Evolutionary conservation across 2,888 invertebrate genomes (phyloP), one percentile per base, ranked within the genome.

Genomic region (Buathra laborator): DNA sequence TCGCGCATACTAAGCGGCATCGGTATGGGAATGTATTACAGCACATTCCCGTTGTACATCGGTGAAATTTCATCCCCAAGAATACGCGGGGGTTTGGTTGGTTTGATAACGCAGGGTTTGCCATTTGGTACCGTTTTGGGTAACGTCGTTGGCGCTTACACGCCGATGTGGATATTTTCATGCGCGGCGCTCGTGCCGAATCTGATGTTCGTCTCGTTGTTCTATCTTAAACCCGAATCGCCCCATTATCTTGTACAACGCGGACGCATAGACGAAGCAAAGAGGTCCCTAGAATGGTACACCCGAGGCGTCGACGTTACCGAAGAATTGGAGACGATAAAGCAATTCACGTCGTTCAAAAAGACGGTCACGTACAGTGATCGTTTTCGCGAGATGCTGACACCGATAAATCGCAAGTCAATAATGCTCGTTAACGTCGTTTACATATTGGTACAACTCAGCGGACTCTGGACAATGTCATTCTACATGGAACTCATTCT

Each of bases 401-500:
- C 43, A 6, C 86, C 86, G 24, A 51, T 77, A 6, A 87, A 87
- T 53, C 76, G 84, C 1, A 87, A 81, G 43, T 86, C 87, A 0
- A 43, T 88, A 10, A 74, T 83, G 51, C 81, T 87, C 68, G 74
- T 85, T 46, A 75, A 83, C 16, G n/a, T 82, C 9, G 66, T 88
- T 1, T 88, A 85, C 59, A 84, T 87, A 9, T 81, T 86, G 4
- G 78, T 87, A 4, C 88, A 88, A 62, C 59, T 86, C 12, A 84
- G 87, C 72, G 88, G 88, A 12, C 51, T 88, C 1, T 85, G 85
- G 85, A 85, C 89, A 3, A 81, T 93, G 3, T 44, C 90, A 3
- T 92, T 90, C 56, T 93, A 93, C 86, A 91, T 93, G 92, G 93
- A 93, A 74, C 89, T 89, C 3, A 92, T 93, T 10, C 71, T 93